A percentile compares a stretch with the other conserved stretches of the same genome.
Evolutionary conservation across 2,113 vertebrate species (phyloP).

Genomic region (Menura novaehollandiae): DNA sequence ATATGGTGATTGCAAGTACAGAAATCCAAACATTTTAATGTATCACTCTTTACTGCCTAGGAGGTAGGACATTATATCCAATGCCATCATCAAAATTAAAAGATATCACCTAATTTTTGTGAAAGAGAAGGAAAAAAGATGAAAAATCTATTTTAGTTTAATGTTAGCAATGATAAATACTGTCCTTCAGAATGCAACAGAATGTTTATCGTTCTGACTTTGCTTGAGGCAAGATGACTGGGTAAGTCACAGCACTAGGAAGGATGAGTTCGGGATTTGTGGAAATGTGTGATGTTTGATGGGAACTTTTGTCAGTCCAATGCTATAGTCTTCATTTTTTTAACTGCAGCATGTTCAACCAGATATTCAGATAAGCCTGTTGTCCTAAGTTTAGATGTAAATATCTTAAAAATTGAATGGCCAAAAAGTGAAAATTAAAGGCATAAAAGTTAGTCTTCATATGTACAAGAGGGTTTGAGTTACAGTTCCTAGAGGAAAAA

Average conservation of each 20-base stretch:
- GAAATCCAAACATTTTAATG: neutral
- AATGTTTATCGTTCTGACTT: neutral
- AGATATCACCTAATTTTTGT: neutral
- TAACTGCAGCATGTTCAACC: neutral
- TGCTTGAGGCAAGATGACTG: neutral
- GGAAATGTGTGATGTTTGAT: neutral
- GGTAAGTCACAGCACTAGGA: neutral
- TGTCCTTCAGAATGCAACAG: neutral
- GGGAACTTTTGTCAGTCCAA: neutral
- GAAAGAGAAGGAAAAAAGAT: neutral
- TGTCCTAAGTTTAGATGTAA: neutral
- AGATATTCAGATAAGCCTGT: neutral
- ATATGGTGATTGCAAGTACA: neutral
- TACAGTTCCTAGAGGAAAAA: constrained; percentile 19
- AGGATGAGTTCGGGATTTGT: neutral
- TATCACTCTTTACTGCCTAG: neutral
- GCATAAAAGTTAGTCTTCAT: neutral
- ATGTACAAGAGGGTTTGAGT: neutral
- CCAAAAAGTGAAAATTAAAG: neutral
- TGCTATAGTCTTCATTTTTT: neutral
- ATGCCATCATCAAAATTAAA: neutral
- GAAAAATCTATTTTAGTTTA: neutral
- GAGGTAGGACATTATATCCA: neutral
- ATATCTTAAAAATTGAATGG: neutral
- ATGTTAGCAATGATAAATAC: neutral